Percentiles rank a stretch among this genome's conserved stretches.
Conservation (phyloP, 2,113 vertebrate species). For the Platysternon megacephalum region DNA sequence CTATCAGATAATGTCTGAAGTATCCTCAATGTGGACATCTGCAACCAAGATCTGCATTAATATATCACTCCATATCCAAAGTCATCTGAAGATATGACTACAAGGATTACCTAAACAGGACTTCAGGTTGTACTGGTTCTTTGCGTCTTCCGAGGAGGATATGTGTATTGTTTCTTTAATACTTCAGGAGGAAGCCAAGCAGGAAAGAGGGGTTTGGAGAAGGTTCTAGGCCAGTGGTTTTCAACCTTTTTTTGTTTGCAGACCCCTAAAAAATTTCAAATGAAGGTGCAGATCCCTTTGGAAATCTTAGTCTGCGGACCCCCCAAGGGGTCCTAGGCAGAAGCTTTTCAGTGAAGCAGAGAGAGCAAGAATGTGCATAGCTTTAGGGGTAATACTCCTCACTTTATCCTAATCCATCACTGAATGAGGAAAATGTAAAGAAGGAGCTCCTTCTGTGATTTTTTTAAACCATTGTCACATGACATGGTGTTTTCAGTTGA, state of each 20-base stretch:
- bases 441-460: slow-evolving; percentile 2
- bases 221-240: neutral
- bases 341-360: neutral
- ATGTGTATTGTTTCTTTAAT: neutral
- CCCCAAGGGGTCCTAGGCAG: neutral
- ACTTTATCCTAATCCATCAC: neutral
- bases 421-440: neutral
- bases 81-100: neutral
- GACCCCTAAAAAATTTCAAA: neutral
- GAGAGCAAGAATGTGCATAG: neutral
- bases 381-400: neutral
- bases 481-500: slow-evolving; percentile 40
- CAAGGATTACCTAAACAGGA: neutral
- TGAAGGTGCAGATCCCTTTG: neutral
- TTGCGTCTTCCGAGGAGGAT: neutral
- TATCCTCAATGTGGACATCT: neutral
- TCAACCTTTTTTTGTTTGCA: neutral
- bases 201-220: neutral
- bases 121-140: neutral
- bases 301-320: neutral
- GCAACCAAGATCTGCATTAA: neutral
- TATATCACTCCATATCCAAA: neutral
- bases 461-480: slow-evolving; percentile 35
- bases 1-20: neutral
- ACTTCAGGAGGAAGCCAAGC: neutral